phyloP scores from a whole-genome alignment of 2,113 vertebrate species.

The Brachypodius melanocephalos region DNA sequence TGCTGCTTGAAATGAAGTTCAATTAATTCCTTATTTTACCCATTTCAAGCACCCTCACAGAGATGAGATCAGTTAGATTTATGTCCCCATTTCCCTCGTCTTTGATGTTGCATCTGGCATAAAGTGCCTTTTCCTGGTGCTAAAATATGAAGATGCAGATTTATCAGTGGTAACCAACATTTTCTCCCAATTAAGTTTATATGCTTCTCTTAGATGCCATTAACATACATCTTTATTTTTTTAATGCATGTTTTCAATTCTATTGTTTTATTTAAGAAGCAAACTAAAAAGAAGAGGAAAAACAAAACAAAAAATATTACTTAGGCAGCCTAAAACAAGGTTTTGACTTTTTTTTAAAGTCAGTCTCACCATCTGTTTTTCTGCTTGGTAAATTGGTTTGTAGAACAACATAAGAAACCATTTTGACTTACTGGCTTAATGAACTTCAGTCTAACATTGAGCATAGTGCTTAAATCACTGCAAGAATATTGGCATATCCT shows the following conservation, averaged over 20 bases:
- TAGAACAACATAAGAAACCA: conserved; percentile 37
- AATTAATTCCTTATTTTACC: conserved; percentile 63
- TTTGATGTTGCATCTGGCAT: conserved; percentile 61
- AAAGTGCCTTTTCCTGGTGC: conserved; percentile 52
- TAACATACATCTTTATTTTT: conserved; percentile 59
- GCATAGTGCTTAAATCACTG: conserved; percentile 43
- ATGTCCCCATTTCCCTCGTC: conserved; percentile 57
- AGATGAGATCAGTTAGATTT: conserved; percentile 66
- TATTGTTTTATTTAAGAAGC: conserved; percentile 57
- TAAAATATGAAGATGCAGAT: conserved; percentile 67
- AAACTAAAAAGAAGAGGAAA: conserved; percentile 33
- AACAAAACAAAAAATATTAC: conserved; percentile 14
- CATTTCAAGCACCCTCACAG: conserved; percentile 51
- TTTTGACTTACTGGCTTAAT: conserved; percentile 35
- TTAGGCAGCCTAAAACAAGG: conserved; percentile 23
- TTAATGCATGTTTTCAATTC: conserved; percentile 49
- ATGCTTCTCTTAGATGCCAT: conserved; percentile 28
- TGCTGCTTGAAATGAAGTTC: conserved; percentile 24
- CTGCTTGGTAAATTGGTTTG: conserved; percentile 9
- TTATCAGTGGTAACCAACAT: conserved; percentile 43
- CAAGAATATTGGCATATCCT: conserved; percentile 1
- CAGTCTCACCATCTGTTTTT: conserved; percentile 55
- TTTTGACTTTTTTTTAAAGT: conserved; percentile 9
- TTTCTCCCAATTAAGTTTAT: conserved; percentile 62
- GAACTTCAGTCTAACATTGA: conserved; percentile 51